Evolutionary conservation across 2,797 vertebrate genomes (phyloP).

Genomic region (Taeniopygia guttata): DNA sequence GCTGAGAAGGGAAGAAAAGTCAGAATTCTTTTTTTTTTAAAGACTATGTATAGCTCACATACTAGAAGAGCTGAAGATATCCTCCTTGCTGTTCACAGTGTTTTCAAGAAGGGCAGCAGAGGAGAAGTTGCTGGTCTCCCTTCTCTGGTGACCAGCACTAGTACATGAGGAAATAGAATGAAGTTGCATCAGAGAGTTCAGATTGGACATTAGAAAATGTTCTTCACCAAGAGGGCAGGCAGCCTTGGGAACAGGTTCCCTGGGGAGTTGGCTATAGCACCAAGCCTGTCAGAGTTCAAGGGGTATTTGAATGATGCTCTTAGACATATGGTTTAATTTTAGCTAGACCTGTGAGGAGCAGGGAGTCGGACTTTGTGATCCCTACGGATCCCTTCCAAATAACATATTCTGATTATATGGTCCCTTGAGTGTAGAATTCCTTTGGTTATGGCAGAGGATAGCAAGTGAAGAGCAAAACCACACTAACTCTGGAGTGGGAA

Average conservation of each 20-base stretch:
- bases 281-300: not conserved
- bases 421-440: not conserved
- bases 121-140: not conserved
- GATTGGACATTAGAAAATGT: not conserved
- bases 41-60: not conserved
- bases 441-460: not conserved
- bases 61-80: not conserved
- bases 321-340: not conserved
- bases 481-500: fast-evolving
- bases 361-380: not conserved
- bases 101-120: not conserved
- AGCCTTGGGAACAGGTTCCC: not conserved
- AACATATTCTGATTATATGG: not conserved
- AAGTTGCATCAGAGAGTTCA: not conserved
- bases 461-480: not conserved
- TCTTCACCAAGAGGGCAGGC: not conserved
- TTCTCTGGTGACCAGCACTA: not conserved
- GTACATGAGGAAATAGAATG: not conserved
- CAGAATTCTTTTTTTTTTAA: not conserved
- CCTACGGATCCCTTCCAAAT: not conserved
- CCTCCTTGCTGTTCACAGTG: not conserved
- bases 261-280: not conserved
- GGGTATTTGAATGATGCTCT: not conserved
- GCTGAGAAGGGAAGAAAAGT: not conserved
- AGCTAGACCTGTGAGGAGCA: not conserved